phyloP scores from a whole-genome alignment of 2,888 invertebrate species.

The Stramonita haemastoma region DNA sequence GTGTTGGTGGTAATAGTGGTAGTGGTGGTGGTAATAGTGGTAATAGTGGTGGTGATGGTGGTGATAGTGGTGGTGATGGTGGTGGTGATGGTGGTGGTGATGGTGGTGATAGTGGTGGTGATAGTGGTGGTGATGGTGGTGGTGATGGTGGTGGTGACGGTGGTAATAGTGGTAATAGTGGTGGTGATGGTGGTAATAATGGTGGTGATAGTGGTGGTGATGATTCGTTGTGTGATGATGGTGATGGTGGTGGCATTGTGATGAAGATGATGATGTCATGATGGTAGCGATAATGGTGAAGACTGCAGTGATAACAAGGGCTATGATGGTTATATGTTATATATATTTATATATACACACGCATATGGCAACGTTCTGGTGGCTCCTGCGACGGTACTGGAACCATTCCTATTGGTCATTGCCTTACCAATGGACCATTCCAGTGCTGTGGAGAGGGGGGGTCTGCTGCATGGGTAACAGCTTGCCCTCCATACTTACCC shows the following conservation, averaged over 20 bases:
- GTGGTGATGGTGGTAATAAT: neutral
- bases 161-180: conserved; percentile 11
- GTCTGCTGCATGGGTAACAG: no score
- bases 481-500: no score
- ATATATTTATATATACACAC: no score
- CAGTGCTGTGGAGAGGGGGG: no score
- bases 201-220: neutral
- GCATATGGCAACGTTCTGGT: no score
- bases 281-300: neutral
- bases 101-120: conserved; percentile 3
- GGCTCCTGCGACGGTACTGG: no score
- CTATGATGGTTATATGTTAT: neutral
- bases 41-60: neutral
- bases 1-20: no score
- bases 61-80: neutral
- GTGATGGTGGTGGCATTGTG: conserved; percentile 14
- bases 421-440: no score
- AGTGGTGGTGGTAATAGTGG: no score
- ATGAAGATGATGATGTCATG: conserved; percentile 10
- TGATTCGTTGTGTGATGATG: neutral
- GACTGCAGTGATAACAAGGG: neutral
- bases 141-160: conserved; percentile 22
- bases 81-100: neutral
- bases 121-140: conserved; percentile 23
- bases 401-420: no score